phyloP scores from a whole-genome alignment of 2,888 invertebrate genomes.

The Noctua janthina region DNA sequence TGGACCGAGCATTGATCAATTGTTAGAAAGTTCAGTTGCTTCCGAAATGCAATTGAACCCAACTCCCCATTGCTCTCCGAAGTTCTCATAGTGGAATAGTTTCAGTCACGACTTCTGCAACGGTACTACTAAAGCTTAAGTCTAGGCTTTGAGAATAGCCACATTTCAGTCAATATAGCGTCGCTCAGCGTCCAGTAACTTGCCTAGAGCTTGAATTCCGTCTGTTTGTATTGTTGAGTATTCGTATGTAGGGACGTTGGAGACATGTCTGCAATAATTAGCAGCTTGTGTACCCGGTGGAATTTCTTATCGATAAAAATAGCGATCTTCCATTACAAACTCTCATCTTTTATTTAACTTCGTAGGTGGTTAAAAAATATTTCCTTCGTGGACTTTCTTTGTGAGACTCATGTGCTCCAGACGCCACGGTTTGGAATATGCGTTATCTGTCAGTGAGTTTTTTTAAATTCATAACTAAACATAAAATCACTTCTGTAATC shows the following conservation, averaged over 20 bases:
- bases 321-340: no score
- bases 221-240: neutral
- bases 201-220: neutral
- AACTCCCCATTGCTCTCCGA: neutral
- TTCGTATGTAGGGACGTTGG: neutral
- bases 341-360: no score
- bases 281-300: no score
- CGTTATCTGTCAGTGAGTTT: neutral
- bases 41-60: constrained; percentile 1
- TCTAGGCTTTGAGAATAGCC: neutral
- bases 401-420: neutral
- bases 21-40: neutral
- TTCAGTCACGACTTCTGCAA: neutral
- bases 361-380: no score
- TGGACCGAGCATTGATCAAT: neutral
- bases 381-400: neutral
- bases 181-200: neutral
- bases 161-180: constrained; percentile 11
- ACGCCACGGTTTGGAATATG: neutral
- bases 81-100: constrained; percentile 29
- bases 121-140: constrained; percentile 8
- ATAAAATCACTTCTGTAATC: neutral
- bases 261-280: no score
- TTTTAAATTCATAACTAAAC: no score
- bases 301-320: no score